Base-by-base conservation (phyloP, 2,888 invertebrate species). In the Leptarthrus brevirostris region DNA sequence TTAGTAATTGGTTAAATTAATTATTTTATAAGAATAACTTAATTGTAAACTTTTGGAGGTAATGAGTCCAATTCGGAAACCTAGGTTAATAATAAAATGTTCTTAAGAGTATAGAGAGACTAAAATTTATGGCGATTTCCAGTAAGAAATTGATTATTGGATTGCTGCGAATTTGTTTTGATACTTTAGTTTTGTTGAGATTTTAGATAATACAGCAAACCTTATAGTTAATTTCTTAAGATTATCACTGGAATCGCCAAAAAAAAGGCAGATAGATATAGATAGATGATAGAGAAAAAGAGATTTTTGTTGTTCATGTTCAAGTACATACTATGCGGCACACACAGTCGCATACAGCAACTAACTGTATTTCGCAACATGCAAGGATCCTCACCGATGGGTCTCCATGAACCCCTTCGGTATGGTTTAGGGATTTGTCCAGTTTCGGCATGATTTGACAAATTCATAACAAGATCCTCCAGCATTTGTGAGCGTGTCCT, bases 341-440 rank as follows among this genome's bases (percentile, higher is more conserved):
- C 79, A 83, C 81, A 81, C 78, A 84, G 83, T 80, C 82, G 84
- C 84, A 84, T 82, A 84, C 83, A 83, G 83, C 83, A 83, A 80
- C 74, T 78, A 79, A 79, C 78, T 78, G 78, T 79, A 77, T 79
- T 75, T 78, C 78, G 79, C 74, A 78, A 79, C 79, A 79, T 79
- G 78, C 78, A 79, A 75, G 74, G 77, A 36, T 83, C 82, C 85
- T 85, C 83, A 78, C 90, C 96, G 77, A 96, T 96, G 12, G 96
- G 96, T 80, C 96, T 89, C 96, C 96, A 96, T 5, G 96, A 96
- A 90, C 92, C 92, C 87, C 91, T 89, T 85, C 95, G 89, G 83
- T 96, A 96, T 22, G 96, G 96, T 86, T 96, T 96, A 8, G 96
- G 96, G 84, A 96, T 96, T 86, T 96, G 95, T 75, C 96, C 96